Base-by-base conservation (phyloP, 2,888 invertebrate species). In the Tetanocera ferruginea region DNA sequence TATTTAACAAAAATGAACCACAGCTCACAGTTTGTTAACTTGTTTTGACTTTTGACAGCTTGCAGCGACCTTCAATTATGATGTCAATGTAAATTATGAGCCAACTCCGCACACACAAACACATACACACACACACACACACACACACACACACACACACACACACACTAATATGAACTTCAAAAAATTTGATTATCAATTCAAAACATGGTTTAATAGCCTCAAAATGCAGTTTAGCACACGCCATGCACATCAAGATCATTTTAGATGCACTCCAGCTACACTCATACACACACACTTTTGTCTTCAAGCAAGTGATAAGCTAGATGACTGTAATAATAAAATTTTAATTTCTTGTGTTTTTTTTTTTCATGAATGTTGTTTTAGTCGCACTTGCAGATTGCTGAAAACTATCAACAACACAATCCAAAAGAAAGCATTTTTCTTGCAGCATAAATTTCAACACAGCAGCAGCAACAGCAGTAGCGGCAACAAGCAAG, bases 201-300 rank as follows among this genome's bases (percentile, higher is more conserved):
- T 31, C 55, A 52, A 52, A 6, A 5, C 19, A 34, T 70, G 57
- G 28, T 28, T 66, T 79, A 77, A 75, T 77, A 76, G 72, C 76
- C 57, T 60, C 57, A 77, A 76, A 71, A 72, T 66, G 72, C 77
- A 34, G 75, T 76, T 79, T 79, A 75, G 72, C 79, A 77, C 77
- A 77, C 75, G 79, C 49, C 77, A 76, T 49, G 31, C 57, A 71
- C 72, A 71, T 69, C 52, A 62, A 73, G 31, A 69, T 62, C 71
- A 49, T 60, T 67, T n/a, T 8, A 51, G 64, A 64, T 34, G 57
- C 52, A 25, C 51, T 14, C 3, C 23, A 57, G 72, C 60, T 19
- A 49, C 31, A 34, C n/a, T 31, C 70, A 51, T 23, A 67, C 3
- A 49, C n/a, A 8, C 70, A 23, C 14, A 23, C 49, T 25, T 23